Percentiles rank a stretch among this genome's conserved stretches.
phyloP scores from a whole-genome alignment of 2,797 vertebrate genomes.

The Lutjanus argentimaculatus region DNA sequence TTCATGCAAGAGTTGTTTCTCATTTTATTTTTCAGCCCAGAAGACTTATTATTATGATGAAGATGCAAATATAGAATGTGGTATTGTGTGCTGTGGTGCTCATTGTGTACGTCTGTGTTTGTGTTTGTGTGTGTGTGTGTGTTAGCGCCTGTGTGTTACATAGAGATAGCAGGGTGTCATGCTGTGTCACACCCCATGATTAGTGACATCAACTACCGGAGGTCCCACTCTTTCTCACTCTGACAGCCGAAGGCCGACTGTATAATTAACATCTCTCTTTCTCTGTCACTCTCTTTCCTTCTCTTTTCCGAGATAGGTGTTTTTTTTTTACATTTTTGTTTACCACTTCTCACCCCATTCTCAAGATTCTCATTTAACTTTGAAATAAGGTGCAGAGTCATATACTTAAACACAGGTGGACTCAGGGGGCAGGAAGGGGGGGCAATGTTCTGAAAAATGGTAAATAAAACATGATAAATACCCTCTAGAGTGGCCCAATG shows the following conservation, averaged over 20 bases:
- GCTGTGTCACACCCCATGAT: constrained; percentile 76
- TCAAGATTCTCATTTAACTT: constrained; percentile 4
- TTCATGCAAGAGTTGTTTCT: constrained; percentile 51
- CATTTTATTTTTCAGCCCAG: constrained; percentile 50
- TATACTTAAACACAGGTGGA: too few relatives aligned
- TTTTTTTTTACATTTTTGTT: constrained; percentile 21
- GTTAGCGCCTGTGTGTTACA: constrained; percentile 31
- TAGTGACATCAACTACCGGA: constrained; percentile 70
- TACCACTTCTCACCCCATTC: constrained; percentile 8
- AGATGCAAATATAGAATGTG: constrained; percentile 65
- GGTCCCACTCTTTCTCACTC: constrained; percentile 51
- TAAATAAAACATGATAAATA: too few relatives aligned
- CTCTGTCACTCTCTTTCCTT: constrained; percentile 26
- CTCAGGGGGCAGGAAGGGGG: too few relatives aligned
- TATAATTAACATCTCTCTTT: constrained; percentile 71
- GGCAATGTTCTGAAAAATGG: too few relatives aligned
- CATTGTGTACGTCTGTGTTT: background rate
- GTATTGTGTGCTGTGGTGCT: constrained; percentile 12
- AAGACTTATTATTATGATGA: constrained; percentile 52
- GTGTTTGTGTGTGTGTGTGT: background rate
- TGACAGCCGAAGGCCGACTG: constrained; percentile 57
- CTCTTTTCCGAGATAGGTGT: constrained; percentile 30
- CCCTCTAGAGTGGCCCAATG: too few relatives aligned
- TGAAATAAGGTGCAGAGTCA: constrained; percentile 1
- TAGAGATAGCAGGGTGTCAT: constrained; percentile 71